Conservation (phyloP, 2,888 invertebrate species). For the Spicauda simplicius region DNA sequence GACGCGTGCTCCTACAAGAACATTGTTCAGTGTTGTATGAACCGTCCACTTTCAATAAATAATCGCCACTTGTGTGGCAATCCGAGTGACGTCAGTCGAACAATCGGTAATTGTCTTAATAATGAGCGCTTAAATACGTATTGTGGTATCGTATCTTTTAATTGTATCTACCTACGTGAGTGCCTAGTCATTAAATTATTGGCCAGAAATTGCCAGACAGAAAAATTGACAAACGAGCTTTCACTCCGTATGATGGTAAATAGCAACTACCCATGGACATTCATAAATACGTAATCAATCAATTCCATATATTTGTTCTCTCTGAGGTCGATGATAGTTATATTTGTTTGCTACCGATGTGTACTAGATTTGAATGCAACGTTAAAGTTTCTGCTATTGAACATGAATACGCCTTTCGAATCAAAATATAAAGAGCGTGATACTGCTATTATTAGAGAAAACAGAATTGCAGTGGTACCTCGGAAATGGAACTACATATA, state of each 20-base stretch:
- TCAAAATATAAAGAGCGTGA: too few relatives aligned
- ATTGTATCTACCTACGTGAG: slow-evolving; percentile 32
- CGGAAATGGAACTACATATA: too few relatives aligned
- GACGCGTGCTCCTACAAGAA: slow-evolving; percentile 70
- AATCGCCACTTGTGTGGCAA: slow-evolving; percentile 71
- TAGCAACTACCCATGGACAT: background rate
- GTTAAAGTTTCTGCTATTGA: too few relatives aligned
- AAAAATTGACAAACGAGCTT: background rate
- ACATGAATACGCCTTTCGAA: too few relatives aligned
- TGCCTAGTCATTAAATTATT: background rate
- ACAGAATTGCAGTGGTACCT: too few relatives aligned
- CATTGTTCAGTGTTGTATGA: slow-evolving; percentile 61
- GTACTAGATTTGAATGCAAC: too few relatives aligned
- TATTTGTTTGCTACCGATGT: too few relatives aligned
- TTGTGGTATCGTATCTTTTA: slow-evolving; percentile 35
- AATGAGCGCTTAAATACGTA: slow-evolving; percentile 43
- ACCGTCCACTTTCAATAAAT: slow-evolving; percentile 63
- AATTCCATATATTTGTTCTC: too few relatives aligned
- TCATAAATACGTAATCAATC: too few relatives aligned
- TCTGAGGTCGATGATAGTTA: too few relatives aligned
- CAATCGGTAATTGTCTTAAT: slow-evolving; percentile 51
- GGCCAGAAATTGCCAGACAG: background rate
- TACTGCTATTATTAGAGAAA: too few relatives aligned
- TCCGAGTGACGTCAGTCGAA: slow-evolving; percentile 53
- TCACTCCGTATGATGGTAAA: background rate